These are phyloP conservation scores for Sceloporus tristichus DNA, from an alignment of 2,113 vertebrate species.

Conservation along the genomic window DNA sequence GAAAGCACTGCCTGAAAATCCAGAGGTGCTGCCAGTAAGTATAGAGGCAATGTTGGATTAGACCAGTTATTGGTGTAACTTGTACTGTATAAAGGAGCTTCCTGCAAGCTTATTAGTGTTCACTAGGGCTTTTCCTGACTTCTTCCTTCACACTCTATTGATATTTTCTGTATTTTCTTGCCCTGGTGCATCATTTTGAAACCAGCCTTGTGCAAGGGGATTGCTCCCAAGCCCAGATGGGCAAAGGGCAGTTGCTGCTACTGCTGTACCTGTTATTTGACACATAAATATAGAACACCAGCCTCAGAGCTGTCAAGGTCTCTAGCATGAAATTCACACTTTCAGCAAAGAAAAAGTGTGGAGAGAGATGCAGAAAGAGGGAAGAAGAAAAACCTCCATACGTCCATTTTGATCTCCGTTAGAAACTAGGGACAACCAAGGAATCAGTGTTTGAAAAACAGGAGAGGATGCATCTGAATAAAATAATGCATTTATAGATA, in stretches of 20 bases:
- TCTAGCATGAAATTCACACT: conserved; percentile 19
- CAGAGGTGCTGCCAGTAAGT: neutral
- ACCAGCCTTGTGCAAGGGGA: neutral
- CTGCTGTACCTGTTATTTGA: conserved; percentile 11
- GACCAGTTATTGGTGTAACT: no score
- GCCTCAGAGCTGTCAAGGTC: conserved; percentile 23
- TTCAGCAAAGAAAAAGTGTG: neutral
- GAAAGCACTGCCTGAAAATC: neutral
- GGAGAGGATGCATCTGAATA: conserved; percentile 40
- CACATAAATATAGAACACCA: conserved; percentile 31
- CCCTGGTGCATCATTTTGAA: neutral
- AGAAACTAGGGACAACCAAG: conserved; percentile 40
- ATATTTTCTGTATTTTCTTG: neutral
- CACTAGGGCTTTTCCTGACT: no score
- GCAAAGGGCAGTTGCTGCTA: neutral
- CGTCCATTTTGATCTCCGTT: conserved; percentile 29
- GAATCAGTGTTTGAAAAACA: conserved; percentile 58
- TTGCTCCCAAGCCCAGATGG: neutral
- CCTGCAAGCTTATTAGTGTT: neutral
- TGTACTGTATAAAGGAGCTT: neutral
- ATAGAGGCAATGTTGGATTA: neutral
- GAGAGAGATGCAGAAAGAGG: neutral
- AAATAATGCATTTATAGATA: conserved; percentile 45
- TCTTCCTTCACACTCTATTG: neutral
- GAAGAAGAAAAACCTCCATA: neutral